Evolutionary conservation across 2,888 invertebrate species (phyloP), one percentile per base, ranked within the genome.

Genomic region (Aethes cnicana): DNA sequence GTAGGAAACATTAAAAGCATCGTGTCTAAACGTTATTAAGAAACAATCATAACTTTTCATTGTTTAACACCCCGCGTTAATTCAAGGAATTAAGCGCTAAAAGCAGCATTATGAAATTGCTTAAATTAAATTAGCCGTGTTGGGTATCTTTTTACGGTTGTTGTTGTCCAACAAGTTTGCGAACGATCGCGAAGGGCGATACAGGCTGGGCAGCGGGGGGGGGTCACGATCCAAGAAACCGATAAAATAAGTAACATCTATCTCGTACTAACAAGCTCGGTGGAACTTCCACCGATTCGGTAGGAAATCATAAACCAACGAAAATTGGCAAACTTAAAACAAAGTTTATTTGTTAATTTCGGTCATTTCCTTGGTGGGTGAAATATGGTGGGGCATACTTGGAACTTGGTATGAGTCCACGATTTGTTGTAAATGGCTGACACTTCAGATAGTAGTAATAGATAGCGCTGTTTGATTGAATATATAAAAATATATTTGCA

Each of bases 321-420:
- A 72, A 72, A 78, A 80, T 73, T 69, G 77, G 61, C 59, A 41
- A 82, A 81, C 75, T 82, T 81, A 74, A 81, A 82, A 79, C 79
- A 44, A 58, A 56, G 46, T 57, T 55, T 48, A 47, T 52, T 55
- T 46, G 36, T 46, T 55, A 55, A 56, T 57, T 57, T 57, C 16
- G 41, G 50, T 50, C 43, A 52, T 55, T 55, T 55, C 55, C 52
- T 52, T 52, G 33, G 52, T 39, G 32, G 46, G 26, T 52, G 52
- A 46, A 46, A 44, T 52, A 46, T 39, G 23, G 14, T 25, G 25
- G 39, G 32, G 39, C 44, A 35, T 50, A 8, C 23, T 32, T 39
- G 37, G 9, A 11, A 39, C 39, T 42, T n/a, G 17, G 18, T 18
- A 30, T 12, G 21, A 14, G 7, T 16, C 23, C 16, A 16, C 14